Percentiles rank a stretch among this genome's conserved stretches.
These are phyloP conservation scores for Oppia nitens DNA, from an alignment of 1,140 invertebrate species.

Conservation along the genomic window DNA sequence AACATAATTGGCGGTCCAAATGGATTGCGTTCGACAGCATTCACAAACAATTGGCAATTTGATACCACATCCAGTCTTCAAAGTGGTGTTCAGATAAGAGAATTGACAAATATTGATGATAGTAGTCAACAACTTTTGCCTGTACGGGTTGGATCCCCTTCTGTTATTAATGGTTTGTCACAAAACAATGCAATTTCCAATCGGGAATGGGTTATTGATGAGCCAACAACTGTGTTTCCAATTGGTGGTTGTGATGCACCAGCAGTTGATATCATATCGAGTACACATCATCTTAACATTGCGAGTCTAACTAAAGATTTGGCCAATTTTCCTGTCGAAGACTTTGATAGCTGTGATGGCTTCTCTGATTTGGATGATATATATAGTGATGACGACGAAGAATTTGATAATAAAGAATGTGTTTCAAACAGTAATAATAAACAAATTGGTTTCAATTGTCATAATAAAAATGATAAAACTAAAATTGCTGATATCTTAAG, in stretches of 20 bases:
- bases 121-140: background rate
- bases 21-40: constrained; percentile 2
- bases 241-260: constrained; percentile 16
- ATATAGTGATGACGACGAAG: constrained; percentile 7
- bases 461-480: background rate
- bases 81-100: background rate
- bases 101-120: background rate
- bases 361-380: background rate
- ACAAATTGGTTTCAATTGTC: no score
- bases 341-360: background rate
- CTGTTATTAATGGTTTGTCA: background rate
- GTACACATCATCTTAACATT: constrained; percentile 22
- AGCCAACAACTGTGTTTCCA: constrained; percentile 8
- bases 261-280: constrained; percentile 21
- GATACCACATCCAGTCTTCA: background rate
- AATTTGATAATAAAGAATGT: constrained; percentile 9
- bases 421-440: background rate
- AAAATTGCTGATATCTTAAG: constrained; percentile 3
- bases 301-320: constrained; percentile 26
- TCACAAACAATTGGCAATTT: constrained; percentile 6
- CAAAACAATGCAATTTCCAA: background rate
- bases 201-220: background rate
- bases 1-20: background rate
- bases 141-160: background rate
- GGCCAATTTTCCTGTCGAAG: constrained; percentile 19